phyloP scores from a whole-genome alignment of 1,140 invertebrate genomes.

The Habropoda laboriosa region DNA sequence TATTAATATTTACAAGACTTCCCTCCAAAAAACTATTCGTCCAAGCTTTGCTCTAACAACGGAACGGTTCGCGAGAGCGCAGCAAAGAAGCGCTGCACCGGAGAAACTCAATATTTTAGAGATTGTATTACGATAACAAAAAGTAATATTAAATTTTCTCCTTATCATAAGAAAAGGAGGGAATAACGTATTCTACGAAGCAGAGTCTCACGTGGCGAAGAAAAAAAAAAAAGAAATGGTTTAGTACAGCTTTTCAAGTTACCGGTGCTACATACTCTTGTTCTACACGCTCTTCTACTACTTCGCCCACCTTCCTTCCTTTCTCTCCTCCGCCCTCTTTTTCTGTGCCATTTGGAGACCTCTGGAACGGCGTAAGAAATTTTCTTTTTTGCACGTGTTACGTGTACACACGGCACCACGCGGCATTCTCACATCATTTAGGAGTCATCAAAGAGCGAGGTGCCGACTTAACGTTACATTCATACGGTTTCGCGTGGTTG shows the following conservation, averaged over 20 bases:
- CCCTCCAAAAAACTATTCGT: slow-evolving; percentile 1
- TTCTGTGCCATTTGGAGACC: neutral
- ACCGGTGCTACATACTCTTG: too few species aligned
- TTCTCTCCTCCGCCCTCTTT: neutral
- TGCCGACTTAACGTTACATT: slow-evolving; percentile 6
- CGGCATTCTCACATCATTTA: slow-evolving; percentile 10
- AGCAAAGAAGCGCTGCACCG: neutral
- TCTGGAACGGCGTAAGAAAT: neutral
- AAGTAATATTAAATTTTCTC: neutral
- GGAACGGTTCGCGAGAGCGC: neutral
- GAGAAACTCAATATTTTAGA: neutral
- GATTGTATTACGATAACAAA: slow-evolving; percentile 9
- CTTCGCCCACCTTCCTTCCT: neutral
- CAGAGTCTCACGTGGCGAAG: neutral
- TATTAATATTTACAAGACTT: slow-evolving; percentile 26
- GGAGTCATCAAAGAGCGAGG: slow-evolving; percentile 12
- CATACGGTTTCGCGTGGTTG: slow-evolving; percentile 15
- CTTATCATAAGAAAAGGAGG: neutral
- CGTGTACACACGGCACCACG: neutral
- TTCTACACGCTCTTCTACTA: too few species aligned
- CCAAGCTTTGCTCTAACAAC: neutral
- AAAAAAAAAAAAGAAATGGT: too few species aligned
- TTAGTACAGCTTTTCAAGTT: neutral
- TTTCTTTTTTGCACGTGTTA: neutral
- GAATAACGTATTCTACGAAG: neutral